Evolutionary conservation across 2,797 vertebrate species (phyloP), one percentile per base, ranked within the genome.

Genomic region (Peromyscus aztecus): DNA sequence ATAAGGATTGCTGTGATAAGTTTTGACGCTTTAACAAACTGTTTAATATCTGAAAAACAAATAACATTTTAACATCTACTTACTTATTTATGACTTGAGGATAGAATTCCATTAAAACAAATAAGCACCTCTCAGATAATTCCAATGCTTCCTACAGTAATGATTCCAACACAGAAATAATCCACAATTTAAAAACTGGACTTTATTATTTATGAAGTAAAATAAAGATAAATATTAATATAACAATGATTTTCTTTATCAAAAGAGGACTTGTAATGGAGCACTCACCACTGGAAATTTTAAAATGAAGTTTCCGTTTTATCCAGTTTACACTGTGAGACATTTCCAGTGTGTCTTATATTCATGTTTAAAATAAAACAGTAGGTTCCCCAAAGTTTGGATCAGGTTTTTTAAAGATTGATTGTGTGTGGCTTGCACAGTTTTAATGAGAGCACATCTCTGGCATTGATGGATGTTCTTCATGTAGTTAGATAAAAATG

Each of bases 11-110:
- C 19, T 87, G 16, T 84, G 34, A 52, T 88, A 85, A 96, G 84
- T 77, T 67, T 59, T 71, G 23, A 90, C 71, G 81, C 57, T 8
- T 96, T 95, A 97, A 91, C 80, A 91, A 46, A 37, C 6, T 88
- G 61, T 93, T 96, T 95, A 96, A 89, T 97, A 92, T 91, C 34
- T 76, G 75, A 29, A 93, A 96, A 61, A 96, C 84, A 97, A 97
- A 97, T 96, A 96, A 67, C 37, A 23, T 97, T 97, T 94, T 96
- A 93, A 95, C 37, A 90, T 57, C 55, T 94, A 37, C 76, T 92
- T 96, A 95, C 29, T 94, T 95, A 96, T 94, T 97, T 82, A 97
- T 95, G 24, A 65, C 80, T 85, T 88, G 55, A 95, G 93, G 61
- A 91, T 63, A 73, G 76, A 84, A 40, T 93, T 88, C n/a, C 57